Conservation (phyloP, 1,140 invertebrate genomes). For the Ceratosolen fusciceps region DNA sequence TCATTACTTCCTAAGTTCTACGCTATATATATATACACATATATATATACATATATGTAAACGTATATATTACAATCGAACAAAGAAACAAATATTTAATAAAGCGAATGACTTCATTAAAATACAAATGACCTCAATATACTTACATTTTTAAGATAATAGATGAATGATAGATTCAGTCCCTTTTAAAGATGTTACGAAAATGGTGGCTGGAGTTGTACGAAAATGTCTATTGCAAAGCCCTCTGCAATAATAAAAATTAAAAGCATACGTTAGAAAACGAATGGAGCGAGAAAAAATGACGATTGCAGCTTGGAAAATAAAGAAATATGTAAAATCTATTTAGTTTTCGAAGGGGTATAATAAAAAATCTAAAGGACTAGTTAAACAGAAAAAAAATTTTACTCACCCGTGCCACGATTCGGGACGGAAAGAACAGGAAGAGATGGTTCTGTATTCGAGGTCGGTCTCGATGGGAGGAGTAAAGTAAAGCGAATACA, state of each 20-base stretch:
- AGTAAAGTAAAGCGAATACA: neutral
- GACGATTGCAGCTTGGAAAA: neutral
- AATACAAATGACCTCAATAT: conserved; percentile 1
- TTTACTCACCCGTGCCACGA: conserved; percentile 62
- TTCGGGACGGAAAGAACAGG: conserved; percentile 64
- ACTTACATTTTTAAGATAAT: conserved; percentile 59
- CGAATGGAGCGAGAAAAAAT: neutral
- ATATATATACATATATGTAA: no score
- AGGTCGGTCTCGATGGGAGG: neutral
- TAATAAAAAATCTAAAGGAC: neutral
- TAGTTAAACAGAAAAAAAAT: neutral
- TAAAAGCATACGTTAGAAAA: conserved; percentile 10
- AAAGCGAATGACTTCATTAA: neutral
- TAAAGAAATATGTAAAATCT: conserved; percentile 1
- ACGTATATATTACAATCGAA: no score
- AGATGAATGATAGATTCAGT: conserved; percentile 56
- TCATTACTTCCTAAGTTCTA: neutral
- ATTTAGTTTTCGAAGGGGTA: neutral
- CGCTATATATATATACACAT: no score
- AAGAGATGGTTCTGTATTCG: conserved; percentile 7
- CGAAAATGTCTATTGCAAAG: conserved; percentile 52
- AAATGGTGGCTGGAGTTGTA: conserved; percentile 13
- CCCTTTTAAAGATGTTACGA: conserved; percentile 50
- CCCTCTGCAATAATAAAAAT: conserved; percentile 54
- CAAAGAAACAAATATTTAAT: neutral